phyloP scores from a whole-genome alignment of 2,888 invertebrate species.

The Schrankia costaestrigalis region DNA sequence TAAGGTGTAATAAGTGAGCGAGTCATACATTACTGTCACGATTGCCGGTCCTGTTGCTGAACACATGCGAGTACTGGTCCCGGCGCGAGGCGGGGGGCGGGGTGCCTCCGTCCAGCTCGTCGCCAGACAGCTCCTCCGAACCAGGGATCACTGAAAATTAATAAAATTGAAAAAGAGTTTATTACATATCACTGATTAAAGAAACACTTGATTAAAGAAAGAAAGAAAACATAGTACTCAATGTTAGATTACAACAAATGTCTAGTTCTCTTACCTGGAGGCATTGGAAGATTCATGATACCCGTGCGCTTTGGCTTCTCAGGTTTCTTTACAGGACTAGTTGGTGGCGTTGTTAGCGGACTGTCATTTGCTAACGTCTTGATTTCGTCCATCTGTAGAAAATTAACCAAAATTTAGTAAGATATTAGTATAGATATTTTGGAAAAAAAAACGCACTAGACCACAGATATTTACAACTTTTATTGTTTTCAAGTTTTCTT shows the following conservation, averaged over 20 bases:
- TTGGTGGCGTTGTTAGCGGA: conserved; percentile 68
- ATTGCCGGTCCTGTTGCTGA: conserved; percentile 41
- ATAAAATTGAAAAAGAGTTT: no score
- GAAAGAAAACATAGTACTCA: background rate
- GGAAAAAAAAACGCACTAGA: no score
- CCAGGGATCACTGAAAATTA: conserved; percentile 87
- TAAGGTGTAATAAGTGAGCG: conserved; percentile 5
- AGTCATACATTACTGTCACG: conserved; percentile 43
- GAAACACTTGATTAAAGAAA: background rate
- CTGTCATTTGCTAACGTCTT: conserved; percentile 64
- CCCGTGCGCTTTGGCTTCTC: conserved; percentile 83
- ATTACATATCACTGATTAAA: no score
- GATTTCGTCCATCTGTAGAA: conserved; percentile 63
- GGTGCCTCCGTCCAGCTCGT: conserved; percentile 76
- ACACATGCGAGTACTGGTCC: conserved; percentile 62
- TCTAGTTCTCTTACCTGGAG: conserved; percentile 84
- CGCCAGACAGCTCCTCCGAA: conserved; percentile 87
- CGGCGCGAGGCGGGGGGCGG: conserved; percentile 78
- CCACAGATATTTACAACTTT: no score
- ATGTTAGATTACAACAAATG: background rate
- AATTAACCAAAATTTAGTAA: no score
- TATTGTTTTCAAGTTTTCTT: no score
- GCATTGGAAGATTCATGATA: conserved; percentile 96
- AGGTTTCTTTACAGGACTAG: conserved; percentile 71
- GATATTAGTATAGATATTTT: no score